Conservation (phyloP, 1,140 invertebrate species). For the Drosophila sp. region DNA sequence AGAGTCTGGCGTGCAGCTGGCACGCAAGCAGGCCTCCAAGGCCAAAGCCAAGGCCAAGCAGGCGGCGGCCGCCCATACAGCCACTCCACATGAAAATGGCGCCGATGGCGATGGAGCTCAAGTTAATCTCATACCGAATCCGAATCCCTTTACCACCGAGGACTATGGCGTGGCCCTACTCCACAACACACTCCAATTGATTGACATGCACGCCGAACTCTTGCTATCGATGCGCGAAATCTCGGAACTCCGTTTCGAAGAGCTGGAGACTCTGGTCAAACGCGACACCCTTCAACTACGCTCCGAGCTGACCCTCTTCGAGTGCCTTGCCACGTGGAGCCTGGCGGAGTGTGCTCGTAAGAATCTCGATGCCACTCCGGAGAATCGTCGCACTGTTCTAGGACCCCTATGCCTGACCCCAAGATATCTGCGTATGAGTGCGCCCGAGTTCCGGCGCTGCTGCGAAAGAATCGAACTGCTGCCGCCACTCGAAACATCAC, state of each 20-base stretch:
- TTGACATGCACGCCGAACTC: constrained; percentile 79
- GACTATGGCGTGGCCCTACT: constrained; percentile 77
- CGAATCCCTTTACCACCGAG: constrained; percentile 81
- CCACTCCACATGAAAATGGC: constrained; percentile 24
- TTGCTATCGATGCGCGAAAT: constrained; percentile 68
- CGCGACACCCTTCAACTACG: constrained; percentile 72
- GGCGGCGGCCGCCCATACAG: constrained; percentile 31
- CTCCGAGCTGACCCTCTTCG: constrained; percentile 74
- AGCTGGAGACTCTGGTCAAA: constrained; percentile 78
- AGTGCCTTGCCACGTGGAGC: constrained; percentile 79
- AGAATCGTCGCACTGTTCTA: constrained; percentile 77
- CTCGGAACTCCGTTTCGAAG: constrained; percentile 73
- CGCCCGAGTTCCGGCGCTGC: constrained; percentile 69
- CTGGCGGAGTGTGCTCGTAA: constrained; percentile 73
- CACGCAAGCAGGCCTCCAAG: constrained; percentile 59
- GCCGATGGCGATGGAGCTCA: constrained; percentile 48
- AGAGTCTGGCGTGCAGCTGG: constrained; percentile 60
- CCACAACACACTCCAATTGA: constrained; percentile 78
- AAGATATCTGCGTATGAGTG: constrained; percentile 74
- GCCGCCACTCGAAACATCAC: constrained; percentile 63
- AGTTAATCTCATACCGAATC: constrained; percentile 67
- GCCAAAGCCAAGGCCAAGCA: constrained; percentile 62
- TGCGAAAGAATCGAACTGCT: constrained; percentile 76
- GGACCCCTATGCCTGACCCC: constrained; percentile 78
- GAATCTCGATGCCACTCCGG: constrained; percentile 67